Evolutionary conservation across 2,888 invertebrate genomes (phyloP).

Genomic region (Patella pellucida): DNA sequence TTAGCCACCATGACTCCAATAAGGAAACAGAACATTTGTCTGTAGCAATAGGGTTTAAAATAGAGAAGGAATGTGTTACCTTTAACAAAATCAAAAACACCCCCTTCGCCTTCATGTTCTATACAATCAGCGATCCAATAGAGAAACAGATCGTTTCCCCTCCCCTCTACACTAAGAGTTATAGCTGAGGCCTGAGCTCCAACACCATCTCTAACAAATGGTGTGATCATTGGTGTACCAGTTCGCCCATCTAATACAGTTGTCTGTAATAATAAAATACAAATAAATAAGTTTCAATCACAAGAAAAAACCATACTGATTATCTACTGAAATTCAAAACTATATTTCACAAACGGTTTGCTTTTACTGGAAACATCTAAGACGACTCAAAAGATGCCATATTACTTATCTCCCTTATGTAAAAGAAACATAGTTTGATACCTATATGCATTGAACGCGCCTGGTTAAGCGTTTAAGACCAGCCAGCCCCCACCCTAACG

Average conservation of each 20-base stretch:
- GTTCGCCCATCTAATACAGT: slow-evolving; percentile 77
- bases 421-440: no score
- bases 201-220: slow-evolving; percentile 76
- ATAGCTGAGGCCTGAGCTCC: slow-evolving; percentile 73
- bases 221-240: slow-evolving; percentile 76
- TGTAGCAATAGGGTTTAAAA: no score
- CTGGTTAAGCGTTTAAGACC: no score
- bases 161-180: slow-evolving; percentile 65
- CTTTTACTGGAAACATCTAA: no score
- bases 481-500: no score
- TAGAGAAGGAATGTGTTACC: slow-evolving; percentile 51
- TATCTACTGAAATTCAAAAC: no score
- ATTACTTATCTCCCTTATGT: no score
- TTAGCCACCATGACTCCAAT: no score
- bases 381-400: no score
- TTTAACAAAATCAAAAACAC: slow-evolving; percentile 70
- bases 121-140: slow-evolving; percentile 83
- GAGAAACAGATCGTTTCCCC: slow-evolving; percentile 83
- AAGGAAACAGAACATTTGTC: no score
- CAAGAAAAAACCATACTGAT: background rate
- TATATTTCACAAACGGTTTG: no score
- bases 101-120: slow-evolving; percentile 69
- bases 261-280: slow-evolving; percentile 68
- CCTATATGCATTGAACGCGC: no score
- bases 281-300: background rate